Conservation (phyloP, 2,888 invertebrate species). For the Stenichneumon culpator region DNA sequence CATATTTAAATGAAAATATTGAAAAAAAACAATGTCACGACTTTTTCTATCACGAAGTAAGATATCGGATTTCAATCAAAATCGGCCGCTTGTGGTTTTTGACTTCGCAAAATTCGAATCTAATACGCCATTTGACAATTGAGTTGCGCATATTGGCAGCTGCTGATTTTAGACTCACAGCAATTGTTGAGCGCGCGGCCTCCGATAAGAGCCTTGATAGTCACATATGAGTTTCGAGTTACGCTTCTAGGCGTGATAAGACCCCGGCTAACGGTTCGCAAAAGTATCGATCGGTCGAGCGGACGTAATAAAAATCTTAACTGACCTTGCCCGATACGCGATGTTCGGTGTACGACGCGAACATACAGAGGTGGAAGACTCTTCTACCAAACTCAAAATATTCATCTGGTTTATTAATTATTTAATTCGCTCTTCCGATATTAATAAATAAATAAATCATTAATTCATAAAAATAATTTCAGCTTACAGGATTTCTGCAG, state of each 20-base stretch:
- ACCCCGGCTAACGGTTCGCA: slow-evolving; percentile 28
- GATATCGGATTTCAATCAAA: too few relatives aligned
- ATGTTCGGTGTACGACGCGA: not conserved
- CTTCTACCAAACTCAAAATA: not conserved
- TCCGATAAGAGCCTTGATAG: slow-evolving; percentile 17
- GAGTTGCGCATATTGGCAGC: not conserved
- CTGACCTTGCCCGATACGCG: slow-evolving; percentile 45
- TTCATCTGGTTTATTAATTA: not conserved
- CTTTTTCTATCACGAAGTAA: too few relatives aligned
- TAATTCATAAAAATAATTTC: slow-evolving; percentile 78
- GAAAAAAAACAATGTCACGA: too few relatives aligned
- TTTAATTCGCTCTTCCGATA: not conserved
- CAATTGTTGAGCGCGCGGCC: slow-evolving; percentile 25
- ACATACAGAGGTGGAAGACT: not conserved
- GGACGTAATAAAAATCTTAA: slow-evolving; percentile 39
- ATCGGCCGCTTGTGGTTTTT: too few relatives aligned
- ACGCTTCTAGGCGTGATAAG: slow-evolving; percentile 58
- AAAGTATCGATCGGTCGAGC: slow-evolving; percentile 44
- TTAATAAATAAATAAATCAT: not conserved
- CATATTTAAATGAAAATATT: too few relatives aligned
- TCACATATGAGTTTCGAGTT: slow-evolving; percentile 39
- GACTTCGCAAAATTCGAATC: too few relatives aligned
- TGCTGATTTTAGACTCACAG: not conserved
- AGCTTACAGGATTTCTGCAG: slow-evolving; percentile 90
- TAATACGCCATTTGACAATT: not conserved